Percentiles rank a stretch among this genome's conserved stretches.
phyloP scores from a whole-genome alignment of 2,113 vertebrate genomes.

The Felis chaus region DNA sequence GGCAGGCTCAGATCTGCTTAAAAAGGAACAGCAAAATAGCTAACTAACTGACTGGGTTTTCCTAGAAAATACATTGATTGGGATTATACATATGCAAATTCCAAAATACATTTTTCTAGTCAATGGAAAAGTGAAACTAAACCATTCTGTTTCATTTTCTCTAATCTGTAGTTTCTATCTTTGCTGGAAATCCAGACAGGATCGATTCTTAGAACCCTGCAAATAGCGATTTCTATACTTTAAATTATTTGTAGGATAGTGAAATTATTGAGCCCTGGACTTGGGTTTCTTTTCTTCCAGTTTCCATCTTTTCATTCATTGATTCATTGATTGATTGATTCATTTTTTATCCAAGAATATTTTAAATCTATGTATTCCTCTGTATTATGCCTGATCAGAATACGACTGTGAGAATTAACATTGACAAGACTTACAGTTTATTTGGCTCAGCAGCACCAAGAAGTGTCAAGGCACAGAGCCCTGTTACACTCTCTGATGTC shows the following conservation, averaged over 20 bases:
- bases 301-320: background rate
- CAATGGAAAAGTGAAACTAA: background rate
- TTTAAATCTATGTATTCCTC: background rate
- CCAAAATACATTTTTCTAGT: constrained; percentile 41
- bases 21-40: constrained; percentile 52
- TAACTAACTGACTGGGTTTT: constrained; percentile 47
- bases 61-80: constrained; percentile 43
- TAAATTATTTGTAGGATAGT: background rate
- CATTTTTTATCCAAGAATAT: background rate
- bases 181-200: background rate
- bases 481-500: background rate
- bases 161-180: background rate
- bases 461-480: background rate
- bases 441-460: background rate
- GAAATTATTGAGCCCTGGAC: background rate
- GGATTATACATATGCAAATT: constrained; percentile 71
- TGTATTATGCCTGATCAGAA: background rate
- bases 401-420: background rate
- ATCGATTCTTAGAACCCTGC: background rate
- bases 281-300: background rate
- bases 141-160: background rate
- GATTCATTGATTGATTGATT: background rate
- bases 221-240: background rate
- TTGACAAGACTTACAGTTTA: background rate
- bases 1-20: constrained; percentile 67